Conservation (phyloP, 2,888 invertebrate species). For the Chironomus tentans region DNA sequence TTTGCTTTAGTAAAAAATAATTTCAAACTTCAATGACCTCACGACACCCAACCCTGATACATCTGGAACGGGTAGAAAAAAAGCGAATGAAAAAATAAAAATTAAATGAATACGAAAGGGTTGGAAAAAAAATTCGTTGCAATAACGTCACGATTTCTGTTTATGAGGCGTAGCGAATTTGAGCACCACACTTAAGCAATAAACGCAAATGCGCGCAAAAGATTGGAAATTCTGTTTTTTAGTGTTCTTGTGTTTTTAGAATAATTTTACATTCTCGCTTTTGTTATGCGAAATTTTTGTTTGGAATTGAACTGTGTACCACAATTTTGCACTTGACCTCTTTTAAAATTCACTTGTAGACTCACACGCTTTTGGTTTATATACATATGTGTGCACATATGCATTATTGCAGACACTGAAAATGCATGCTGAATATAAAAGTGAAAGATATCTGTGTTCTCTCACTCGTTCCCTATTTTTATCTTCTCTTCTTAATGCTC, state of each 20-base stretch:
- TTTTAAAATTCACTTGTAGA: not conserved
- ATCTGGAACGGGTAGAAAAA: not conserved
- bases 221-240: not conserved
- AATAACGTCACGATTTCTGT: conserved; percentile 20
- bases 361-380: not conserved
- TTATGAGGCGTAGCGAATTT: conserved; percentile 25
- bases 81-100: not conserved
- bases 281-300: too few species aligned
- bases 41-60: not conserved
- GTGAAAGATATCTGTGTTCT: not conserved
- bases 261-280: not conserved
- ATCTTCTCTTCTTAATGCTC: not conserved
- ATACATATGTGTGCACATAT: not conserved
- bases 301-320: not conserved
- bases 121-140: conserved; percentile 1
- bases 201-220: conserved; percentile 1
- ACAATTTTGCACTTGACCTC: not conserved
- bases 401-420: not conserved
- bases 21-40: too few species aligned
- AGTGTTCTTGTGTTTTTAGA: not conserved
- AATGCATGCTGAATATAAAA: not conserved
- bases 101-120: conserved; percentile 1
- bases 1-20: too few species aligned
- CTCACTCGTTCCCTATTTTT: not conserved
- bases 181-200: not conserved